Conservation (phyloP, 2,113 vertebrate species). For the Solea senegalensis region DNA sequence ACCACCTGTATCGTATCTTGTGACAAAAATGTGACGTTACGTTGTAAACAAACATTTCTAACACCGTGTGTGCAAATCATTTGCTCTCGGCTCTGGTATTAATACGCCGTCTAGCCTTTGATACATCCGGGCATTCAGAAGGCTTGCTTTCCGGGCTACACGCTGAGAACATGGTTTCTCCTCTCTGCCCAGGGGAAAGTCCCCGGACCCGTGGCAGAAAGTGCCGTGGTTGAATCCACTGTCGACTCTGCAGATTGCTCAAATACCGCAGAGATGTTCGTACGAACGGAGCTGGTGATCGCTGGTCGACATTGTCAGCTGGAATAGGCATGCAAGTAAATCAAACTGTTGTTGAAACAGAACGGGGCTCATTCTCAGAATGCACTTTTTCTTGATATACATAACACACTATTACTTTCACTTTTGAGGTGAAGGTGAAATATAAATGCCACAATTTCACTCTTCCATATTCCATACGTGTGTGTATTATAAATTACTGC, state of each 20-base stretch:
- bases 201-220: constrained; percentile 73
- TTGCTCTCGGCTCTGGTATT: accelerated
- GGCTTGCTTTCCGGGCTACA: constrained; percentile 73
- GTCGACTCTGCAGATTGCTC: accelerated
- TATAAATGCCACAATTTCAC: too few relatives aligned
- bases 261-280: background rate
- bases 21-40: too few relatives aligned
- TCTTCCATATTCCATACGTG: too few relatives aligned
- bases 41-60: too few relatives aligned
- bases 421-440: too few relatives aligned
- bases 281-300: constrained; percentile 25
- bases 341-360: constrained; percentile 65
- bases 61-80: accelerated
- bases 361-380: constrained; percentile 80
- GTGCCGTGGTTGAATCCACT: constrained; percentile 39
- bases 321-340: constrained; percentile 56
- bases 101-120: accelerated
- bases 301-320: constrained; percentile 51
- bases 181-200: constrained; percentile 65
- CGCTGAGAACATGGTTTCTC: constrained; percentile 41
- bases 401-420: too few relatives aligned
- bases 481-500: too few relatives aligned
- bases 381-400: constrained; percentile 30
- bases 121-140: constrained; percentile 63
- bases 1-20: too few relatives aligned